Percentiles rank a stretch among this genome's conserved stretches.
phyloP scores from a whole-genome alignment of 1,140 invertebrate genomes.

The Bursaphelenchus mucronatus region DNA sequence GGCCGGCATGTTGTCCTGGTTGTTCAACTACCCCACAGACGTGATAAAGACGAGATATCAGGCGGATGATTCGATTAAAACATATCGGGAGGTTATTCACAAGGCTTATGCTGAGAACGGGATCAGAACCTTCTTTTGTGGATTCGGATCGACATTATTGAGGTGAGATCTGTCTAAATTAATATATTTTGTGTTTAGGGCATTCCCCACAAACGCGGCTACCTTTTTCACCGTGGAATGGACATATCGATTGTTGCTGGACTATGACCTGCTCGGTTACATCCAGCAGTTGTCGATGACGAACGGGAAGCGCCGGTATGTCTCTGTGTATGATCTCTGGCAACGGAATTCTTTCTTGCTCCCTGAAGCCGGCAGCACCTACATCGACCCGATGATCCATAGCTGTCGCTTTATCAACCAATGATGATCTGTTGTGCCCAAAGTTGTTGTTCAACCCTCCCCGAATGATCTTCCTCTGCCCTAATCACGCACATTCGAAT shows the following conservation, averaged over 20 bases:
- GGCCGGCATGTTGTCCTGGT: conserved; percentile 79
- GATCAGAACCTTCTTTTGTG: conserved; percentile 62
- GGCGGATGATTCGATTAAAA: conserved; percentile 67
- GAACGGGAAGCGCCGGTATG: neutral
- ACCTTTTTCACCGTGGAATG: conserved; percentile 80
- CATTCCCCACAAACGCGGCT: conserved; percentile 85
- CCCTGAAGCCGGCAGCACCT: conserved; percentile 54
- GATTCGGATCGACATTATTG: conserved; percentile 56
- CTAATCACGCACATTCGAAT: too few relatives aligned
- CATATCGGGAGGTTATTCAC: conserved; percentile 63
- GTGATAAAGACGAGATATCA: conserved; percentile 83
- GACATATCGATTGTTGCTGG: conserved; percentile 61
- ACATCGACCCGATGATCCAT: conserved; percentile 54
- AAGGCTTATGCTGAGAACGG: conserved; percentile 72
- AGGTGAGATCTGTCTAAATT: conserved; percentile 26
- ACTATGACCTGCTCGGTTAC: conserved; percentile 28
- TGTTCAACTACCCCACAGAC: conserved; percentile 79
- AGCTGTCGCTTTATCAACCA: too few relatives aligned
- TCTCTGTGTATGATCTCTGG: conserved; percentile 21
- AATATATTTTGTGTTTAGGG: conserved; percentile 69
- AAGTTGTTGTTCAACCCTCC: too few relatives aligned
- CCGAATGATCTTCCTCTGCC: too few relatives aligned
- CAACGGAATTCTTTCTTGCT: conserved; percentile 42
- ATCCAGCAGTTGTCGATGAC: neutral
- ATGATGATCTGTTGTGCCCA: too few relatives aligned